Evolutionary conservation across 23 tunicate genomes (phyloP).

Genomic region (Oikopleura vanhoeffeni): DNA sequence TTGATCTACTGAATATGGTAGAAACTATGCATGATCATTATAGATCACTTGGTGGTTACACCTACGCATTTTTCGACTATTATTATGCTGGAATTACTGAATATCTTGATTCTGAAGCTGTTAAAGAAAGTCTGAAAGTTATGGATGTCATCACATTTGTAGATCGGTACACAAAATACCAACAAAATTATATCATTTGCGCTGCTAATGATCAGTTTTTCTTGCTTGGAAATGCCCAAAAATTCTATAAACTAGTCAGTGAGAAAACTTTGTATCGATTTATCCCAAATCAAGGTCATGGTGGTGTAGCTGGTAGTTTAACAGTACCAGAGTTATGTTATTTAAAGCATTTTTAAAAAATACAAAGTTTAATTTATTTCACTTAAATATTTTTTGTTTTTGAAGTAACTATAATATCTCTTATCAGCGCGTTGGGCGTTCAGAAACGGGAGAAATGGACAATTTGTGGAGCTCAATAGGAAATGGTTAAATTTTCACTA

Average conservation of each 20-base stretch:
- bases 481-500: too few relatives aligned
- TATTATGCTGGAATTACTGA: background rate
- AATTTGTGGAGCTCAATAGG: too few relatives aligned
- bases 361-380: too few relatives aligned
- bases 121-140: background rate
- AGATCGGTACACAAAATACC: background rate
- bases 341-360: too few relatives aligned
- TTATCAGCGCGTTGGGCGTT: too few relatives aligned
- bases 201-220: conserved; percentile 8
- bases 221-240: background rate
- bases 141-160: background rate
- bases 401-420: too few relatives aligned
- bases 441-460: too few relatives aligned
- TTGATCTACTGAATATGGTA: background rate
- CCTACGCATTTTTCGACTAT: conserved; percentile 7
- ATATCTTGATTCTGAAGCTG: background rate
- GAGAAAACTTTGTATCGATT: background rate
- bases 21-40: background rate
- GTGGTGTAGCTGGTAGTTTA: background rate
- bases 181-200: background rate
- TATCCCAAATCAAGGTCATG: background rate
- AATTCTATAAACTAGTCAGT: background rate
- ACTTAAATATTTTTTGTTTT: too few relatives aligned
- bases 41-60: background rate
- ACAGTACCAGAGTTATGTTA: too few relatives aligned